A percentile compares a stretch with the other conserved stretches of the same genome.
phyloP scores from a whole-genome alignment of 1,140 invertebrate genomes.

The Drosophila persimilis region DNA sequence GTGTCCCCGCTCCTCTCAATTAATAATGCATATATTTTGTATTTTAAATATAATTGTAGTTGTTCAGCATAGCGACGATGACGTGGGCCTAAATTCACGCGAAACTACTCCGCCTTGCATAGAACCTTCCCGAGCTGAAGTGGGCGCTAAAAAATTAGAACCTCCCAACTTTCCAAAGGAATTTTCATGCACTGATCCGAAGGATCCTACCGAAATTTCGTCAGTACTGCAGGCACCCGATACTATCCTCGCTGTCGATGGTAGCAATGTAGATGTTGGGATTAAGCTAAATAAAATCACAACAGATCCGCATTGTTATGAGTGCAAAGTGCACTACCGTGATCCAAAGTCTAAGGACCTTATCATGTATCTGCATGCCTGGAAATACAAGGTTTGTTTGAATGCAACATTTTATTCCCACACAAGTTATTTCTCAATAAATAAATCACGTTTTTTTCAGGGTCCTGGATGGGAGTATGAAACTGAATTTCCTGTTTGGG shows the following conservation, averaged over 20 bases:
- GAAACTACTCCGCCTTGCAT: conserved; percentile 86
- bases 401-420: too few relatives aligned
- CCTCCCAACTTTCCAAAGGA: too few relatives aligned
- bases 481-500: conserved; percentile 94
- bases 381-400: conserved; percentile 89
- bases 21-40: background rate
- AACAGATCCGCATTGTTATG: conserved; percentile 93
- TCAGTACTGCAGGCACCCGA: too few relatives aligned
- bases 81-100: conserved; percentile 85
- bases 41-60: conserved; percentile 39
- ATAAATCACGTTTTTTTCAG: conserved; percentile 82
- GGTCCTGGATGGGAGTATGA: conserved; percentile 95
- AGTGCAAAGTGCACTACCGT: conserved; percentile 94
- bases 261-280: conserved; percentile 16
- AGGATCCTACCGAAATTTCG: too few relatives aligned
- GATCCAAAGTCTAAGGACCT: conserved; percentile 95
- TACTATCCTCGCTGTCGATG: background rate
- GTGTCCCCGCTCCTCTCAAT: too few relatives aligned
- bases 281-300: conserved; percentile 90
- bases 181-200: too few relatives aligned
- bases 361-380: conserved; percentile 97
- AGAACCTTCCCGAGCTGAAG: conserved; percentile 83
- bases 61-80: conserved; percentile 80
- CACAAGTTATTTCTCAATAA: background rate
- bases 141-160: background rate